phyloP scores from a whole-genome alignment of 1,140 invertebrate species.

The Antheraea pernyi region DNA sequence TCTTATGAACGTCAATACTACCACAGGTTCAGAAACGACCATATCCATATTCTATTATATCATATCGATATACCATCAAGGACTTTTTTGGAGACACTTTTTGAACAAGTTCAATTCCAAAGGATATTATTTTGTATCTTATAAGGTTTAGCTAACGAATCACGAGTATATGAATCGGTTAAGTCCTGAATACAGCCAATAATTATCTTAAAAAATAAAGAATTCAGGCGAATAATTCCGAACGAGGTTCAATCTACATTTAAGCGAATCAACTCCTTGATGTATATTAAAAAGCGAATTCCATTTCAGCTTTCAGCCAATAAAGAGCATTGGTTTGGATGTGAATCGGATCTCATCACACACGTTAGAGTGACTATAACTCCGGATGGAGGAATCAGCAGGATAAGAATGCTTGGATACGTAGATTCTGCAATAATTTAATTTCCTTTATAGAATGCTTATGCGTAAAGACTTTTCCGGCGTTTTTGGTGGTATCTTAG shows the following conservation, averaged over 20 bases:
- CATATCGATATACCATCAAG: no score
- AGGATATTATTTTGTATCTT: no score
- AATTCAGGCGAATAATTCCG: neutral
- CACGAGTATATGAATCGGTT: no score
- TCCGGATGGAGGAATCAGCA: constrained; percentile 84
- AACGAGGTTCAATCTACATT: neutral
- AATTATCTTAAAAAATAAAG: neutral
- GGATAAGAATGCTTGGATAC: constrained; percentile 75
- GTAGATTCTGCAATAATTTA: constrained; percentile 31
- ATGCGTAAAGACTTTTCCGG: neutral
- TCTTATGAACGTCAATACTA: no score
- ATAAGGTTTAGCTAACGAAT: no score
- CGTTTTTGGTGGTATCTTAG: neutral
- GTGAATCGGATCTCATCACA: constrained; percentile 64
- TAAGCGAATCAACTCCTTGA: neutral
- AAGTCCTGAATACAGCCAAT: no score
- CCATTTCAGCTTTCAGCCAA: constrained; percentile 76
- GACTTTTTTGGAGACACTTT: no score
- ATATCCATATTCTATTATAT: no score
- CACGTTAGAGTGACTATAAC: constrained; percentile 82
- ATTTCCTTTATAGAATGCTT: constrained; percentile 11
- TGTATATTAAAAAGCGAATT: constrained; percentile 15
- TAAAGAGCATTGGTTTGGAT: constrained; percentile 69
- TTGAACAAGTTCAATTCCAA: no score
- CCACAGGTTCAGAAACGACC: no score